phyloP scores from a whole-genome alignment of 2,888 invertebrate genomes.

The Mimachlamys varia region DNA sequence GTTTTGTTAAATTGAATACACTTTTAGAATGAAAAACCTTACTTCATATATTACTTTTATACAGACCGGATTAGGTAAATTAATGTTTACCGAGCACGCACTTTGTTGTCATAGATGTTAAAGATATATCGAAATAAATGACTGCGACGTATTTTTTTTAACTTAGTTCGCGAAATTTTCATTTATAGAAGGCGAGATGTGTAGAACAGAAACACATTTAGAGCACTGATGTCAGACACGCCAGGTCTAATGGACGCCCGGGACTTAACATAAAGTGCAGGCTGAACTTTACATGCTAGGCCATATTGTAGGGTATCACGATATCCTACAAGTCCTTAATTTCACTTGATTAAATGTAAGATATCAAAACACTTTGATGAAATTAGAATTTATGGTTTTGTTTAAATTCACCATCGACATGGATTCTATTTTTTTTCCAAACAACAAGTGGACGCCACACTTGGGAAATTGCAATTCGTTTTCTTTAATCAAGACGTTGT shows the following conservation, averaged over 20 bases:
- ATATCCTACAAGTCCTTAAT: neutral
- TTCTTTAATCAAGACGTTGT: neutral
- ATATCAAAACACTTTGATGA: neutral
- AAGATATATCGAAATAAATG: no score
- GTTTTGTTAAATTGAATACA: no score
- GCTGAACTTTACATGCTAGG: neutral
- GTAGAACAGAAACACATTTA: neutral
- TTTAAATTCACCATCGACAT: constrained; percentile 6
- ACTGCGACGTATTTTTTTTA: no score
- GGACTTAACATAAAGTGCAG: neutral
- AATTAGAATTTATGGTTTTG: neutral
- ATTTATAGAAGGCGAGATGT: no score
- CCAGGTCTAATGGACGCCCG: no score
- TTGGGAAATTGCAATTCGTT: neutral
- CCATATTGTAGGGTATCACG: neutral
- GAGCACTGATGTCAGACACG: neutral
- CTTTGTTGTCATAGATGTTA: no score
- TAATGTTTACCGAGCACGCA: no score
- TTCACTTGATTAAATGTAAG: neutral
- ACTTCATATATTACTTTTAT: no score
- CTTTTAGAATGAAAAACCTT: no score
- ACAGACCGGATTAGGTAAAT: no score
- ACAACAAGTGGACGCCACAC: neutral
- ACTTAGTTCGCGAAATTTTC: no score
- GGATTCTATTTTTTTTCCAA: neutral